Evolutionary conservation across 2,113 vertebrate species (phyloP).

Genomic region (Rhombomys opimus): DNA sequence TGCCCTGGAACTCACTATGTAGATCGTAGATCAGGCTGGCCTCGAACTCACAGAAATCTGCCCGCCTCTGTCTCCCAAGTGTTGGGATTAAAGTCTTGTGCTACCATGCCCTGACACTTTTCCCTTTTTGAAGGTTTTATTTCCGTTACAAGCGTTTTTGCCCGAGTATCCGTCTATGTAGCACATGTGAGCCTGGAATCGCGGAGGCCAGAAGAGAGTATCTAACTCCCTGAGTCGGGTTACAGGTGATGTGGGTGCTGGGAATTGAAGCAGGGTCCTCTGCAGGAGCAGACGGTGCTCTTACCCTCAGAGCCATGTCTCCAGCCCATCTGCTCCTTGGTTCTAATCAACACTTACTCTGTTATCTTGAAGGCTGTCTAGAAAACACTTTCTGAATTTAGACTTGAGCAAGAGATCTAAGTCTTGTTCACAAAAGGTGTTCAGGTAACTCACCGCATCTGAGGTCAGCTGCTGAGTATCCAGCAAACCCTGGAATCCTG

Average conservation of each 20-base stretch:
- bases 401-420: background rate
- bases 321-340: background rate
- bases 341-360: background rate
- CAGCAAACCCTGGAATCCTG: background rate
- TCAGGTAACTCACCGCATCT: background rate
- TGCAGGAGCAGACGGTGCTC: background rate
- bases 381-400: slow-evolving; percentile 35
- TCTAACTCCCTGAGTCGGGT: background rate
- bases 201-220: background rate
- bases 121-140: background rate
- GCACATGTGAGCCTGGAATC: background rate
- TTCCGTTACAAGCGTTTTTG: background rate
- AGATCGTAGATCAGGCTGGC: background rate
- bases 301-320: background rate
- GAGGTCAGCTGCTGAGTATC: background rate
- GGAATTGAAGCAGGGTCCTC: background rate
- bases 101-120: background rate
- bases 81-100: background rate
- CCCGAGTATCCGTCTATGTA: background rate
- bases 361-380: background rate
- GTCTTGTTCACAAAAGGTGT: background rate
- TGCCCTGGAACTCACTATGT: background rate
- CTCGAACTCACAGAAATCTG: background rate
- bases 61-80: background rate
- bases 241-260: background rate